Evolutionary conservation across 1,140 invertebrate species (phyloP), one percentile per base, ranked within the genome.

Genomic region (Drosophila burlai): DNA sequence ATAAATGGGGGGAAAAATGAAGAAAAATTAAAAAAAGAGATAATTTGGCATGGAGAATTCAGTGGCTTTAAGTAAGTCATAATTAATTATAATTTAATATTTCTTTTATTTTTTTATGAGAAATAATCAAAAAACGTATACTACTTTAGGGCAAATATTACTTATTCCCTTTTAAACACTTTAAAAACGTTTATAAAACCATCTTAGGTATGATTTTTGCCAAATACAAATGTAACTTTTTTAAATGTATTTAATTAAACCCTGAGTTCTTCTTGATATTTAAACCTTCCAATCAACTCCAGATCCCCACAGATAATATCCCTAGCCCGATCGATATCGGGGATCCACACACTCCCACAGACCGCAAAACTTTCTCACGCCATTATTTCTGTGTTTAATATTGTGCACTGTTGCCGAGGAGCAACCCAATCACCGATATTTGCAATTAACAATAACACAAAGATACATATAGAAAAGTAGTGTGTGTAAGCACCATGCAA

Each of bases 341-440:
- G 42, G 18, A 58, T 52, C 34, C 40, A 66, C 43, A 54, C 34
- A 54, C 68, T 72, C 68, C 69, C 62, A 80, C 55, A 16, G 18
- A 21, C 65, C 18, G 36, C 38, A 79, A 73, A 67, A 83, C 83
- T 83, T 87, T 87, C 83, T 89, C 83, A 87, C 84, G 83, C 73
- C 81, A 81, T 80, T 65, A 78, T 83, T 83, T 74, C 55, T 55
- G 36, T 55, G 31, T 47, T 43, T 42, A 61, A 73, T 62, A 34
- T 54, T 73, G 50, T 63, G 46, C 81, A 72, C 68, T 66, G 60
- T 67, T 76, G 71, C 40, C 50, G 43, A 65, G 59, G 38, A 75
- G 59, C 82, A 86, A 87, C 83, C 84, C 84, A 89, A 87, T 87
- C 84, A 87, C 84, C 83, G 84, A 87, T 89, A 87, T 87, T 73